Base-by-base conservation (phyloP, 2,888 invertebrate genomes). In the Hypselothyrea guttata region DNA sequence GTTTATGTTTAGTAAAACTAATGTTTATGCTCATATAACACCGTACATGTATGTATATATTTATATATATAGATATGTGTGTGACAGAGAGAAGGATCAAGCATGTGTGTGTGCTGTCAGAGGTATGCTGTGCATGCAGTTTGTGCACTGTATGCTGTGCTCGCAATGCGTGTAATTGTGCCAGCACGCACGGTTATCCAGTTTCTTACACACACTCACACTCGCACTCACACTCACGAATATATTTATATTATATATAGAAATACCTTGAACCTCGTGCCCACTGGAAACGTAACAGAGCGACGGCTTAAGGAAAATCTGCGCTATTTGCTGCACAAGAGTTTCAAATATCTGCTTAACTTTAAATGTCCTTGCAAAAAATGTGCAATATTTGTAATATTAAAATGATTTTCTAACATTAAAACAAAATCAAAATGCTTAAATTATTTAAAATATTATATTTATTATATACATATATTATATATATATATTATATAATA, bases 1-100 rank as follows among this genome's bases (percentile, higher is more conserved):
- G 59, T 61, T 75, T 70, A 70, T 72, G 71, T 65, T 65, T 61
- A 61, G 60, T 57, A 60, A 69, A 71, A 74, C 75, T 58, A 70
- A 72, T 72, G 75, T 75, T 64, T 75, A 40, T 60, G 59, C 42
- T 59, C 37, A 54, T 13, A 18, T 47, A 13, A 13, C 11, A n/a
- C n/a, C n/a, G n/a, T n/a, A n/a, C n/a, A n/a, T 34, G 2, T 31
- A n/a, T 47, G 7, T 35, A n/a, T 49, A 8, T 38, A 30, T 45
- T 16, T 27, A 4, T 28, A 40, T 28, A n/a, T 16, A 13, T n/a
- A n/a, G 33, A 8, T 45, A 2, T 45, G 16, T 44, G 44, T 22
- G 34, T 44, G 5, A 33, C 1, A 33, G 13, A 16, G 5, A 5
- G 15, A 15, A 4, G 38, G 1, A 34, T n/a, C 35, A 33, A 28